Evolutionary conservation across 2,888 invertebrate genomes (phyloP).

Genomic region (Drosophila nr. fundita): DNA sequence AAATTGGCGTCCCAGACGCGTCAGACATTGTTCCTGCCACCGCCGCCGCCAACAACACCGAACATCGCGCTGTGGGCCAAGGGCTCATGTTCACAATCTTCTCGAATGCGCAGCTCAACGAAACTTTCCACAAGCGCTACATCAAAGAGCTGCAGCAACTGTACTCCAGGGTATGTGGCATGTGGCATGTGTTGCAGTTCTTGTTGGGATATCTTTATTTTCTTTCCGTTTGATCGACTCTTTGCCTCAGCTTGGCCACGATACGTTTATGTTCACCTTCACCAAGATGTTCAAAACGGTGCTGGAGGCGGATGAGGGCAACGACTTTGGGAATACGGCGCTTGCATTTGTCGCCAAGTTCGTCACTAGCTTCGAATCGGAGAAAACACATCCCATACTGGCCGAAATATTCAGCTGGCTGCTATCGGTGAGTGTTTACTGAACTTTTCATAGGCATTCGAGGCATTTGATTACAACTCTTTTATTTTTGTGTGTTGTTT

Average conservation of each 20-base stretch:
- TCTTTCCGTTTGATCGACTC: neutral
- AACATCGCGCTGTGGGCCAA: slow-evolving; percentile 43
- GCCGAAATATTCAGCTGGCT: slow-evolving; percentile 80
- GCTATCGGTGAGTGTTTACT: slow-evolving; percentile 59
- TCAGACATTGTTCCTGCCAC: neutral
- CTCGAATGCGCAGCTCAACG: slow-evolving; percentile 88
- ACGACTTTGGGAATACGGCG: slow-evolving; percentile 89
- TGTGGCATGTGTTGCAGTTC: neutral
- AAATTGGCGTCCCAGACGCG: slow-evolving; percentile 16
- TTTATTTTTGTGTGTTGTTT: slow-evolving; percentile 18
- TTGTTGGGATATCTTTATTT: neutral
- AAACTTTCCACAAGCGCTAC: slow-evolving; percentile 88
- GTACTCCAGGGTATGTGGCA: slow-evolving; percentile 87
- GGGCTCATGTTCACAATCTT: slow-evolving; percentile 86
- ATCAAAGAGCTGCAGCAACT: slow-evolving; percentile 87
- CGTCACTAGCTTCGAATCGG: slow-evolving; percentile 87
- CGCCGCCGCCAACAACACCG: neutral
- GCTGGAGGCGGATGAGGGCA: slow-evolving; percentile 89
- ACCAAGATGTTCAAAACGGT: slow-evolving; percentile 88
- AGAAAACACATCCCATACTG: slow-evolving; percentile 82
- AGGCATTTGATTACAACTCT: neutral
- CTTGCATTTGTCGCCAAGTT: slow-evolving; percentile 91
- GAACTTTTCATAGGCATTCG: slow-evolving; percentile 11
- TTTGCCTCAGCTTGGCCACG: slow-evolving; percentile 85
- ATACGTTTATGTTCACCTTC: slow-evolving; percentile 88